phyloP scores from a whole-genome alignment of 2,797 vertebrate genomes.

The Sebastolobus alascanus region DNA sequence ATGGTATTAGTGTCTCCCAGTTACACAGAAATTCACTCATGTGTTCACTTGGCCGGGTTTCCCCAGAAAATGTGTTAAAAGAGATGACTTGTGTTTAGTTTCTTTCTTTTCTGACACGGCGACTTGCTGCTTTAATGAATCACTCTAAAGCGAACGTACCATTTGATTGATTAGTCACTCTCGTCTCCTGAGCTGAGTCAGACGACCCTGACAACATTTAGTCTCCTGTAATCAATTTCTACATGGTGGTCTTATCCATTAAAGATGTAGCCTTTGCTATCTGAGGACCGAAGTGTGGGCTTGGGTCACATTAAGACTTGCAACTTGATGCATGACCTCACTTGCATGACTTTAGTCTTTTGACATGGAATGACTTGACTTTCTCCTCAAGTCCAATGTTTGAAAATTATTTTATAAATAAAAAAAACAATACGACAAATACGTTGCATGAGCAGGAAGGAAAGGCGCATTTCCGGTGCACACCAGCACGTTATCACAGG shows the following conservation, averaged over 20 bases:
- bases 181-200: conserved; percentile 13
- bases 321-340: not conserved
- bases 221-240: conserved; percentile 1
- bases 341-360: not conserved
- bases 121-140: not conserved
- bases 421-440: not conserved
- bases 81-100: not conserved
- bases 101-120: not conserved
- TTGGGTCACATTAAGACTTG: not conserved
- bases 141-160: not conserved
- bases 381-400: no score
- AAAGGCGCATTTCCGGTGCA: no score
- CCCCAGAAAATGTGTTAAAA: not conserved
- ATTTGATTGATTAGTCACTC: not conserved
- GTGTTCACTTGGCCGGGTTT: conserved; percentile 29
- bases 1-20: not conserved
- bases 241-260: not conserved
- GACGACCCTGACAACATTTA: not conserved
- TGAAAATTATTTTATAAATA: not conserved
- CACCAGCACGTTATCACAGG: not conserved
- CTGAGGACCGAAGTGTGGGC: not conserved
- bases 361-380: not conserved
- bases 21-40: conserved; percentile 27
- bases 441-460: no score
- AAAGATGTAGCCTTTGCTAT: not conserved